A percentile compares a stretch with the other conserved stretches of the same genome.
Evolutionary conservation across 2,888 invertebrate species (phyloP).

Genomic region (Aphodius granarius): DNA sequence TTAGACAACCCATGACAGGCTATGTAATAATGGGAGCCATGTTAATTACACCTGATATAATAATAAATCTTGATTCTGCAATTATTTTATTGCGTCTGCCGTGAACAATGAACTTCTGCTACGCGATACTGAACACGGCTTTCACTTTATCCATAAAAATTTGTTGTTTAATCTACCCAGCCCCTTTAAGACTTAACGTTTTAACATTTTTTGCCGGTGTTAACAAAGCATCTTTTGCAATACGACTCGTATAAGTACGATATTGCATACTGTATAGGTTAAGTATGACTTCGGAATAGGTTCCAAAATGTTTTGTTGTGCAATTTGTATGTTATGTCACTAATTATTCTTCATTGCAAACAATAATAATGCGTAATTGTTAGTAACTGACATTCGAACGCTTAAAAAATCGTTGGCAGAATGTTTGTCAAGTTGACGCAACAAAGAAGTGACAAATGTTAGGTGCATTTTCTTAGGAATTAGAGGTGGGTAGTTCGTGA

Average conservation of each 20-base stretch:
- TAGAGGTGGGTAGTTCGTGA: too few species aligned
- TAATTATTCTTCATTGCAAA: neutral
- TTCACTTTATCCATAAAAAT: neutral
- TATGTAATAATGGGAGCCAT: neutral
- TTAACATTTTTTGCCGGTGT: neutral
- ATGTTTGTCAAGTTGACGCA: too few species aligned
- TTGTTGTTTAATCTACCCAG: neutral
- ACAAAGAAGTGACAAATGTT: too few species aligned
- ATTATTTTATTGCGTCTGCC: neutral
- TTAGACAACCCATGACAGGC: neutral
- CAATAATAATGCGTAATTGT: neutral
- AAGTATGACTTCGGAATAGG: neutral
- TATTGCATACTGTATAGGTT: neutral
- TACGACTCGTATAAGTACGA: neutral
- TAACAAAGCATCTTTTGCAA: neutral
- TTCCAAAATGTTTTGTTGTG: neutral
- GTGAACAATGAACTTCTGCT: neutral
- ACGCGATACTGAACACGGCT: neutral
- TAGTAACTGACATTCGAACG: too few species aligned
- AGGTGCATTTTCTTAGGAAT: too few species aligned
- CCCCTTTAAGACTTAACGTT: neutral
- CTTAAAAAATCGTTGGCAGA: too few species aligned
- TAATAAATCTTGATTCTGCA: neutral
- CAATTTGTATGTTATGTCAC: neutral
- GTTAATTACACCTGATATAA: neutral